Base-by-base conservation (phyloP, 23 tunicate species). In the Clavelina lepadiformis region DNA sequence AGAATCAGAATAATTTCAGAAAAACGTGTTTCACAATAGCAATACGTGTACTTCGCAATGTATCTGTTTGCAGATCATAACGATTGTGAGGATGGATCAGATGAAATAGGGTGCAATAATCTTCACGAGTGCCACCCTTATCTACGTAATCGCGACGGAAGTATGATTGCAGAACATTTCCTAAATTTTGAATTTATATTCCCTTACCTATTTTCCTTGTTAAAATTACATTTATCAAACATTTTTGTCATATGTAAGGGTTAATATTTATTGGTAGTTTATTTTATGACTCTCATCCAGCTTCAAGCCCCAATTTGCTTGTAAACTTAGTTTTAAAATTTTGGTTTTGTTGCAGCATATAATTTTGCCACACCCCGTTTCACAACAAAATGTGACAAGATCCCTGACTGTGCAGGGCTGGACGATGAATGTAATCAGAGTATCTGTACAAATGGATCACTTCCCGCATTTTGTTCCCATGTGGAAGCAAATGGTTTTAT, bases 21-120 rank as follows among this genome's bases (percentile, higher is more conserved):
- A 41, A 41, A 41, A 11, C 11, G 15, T 15, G 15, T 11, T 41
- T 11, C 49, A 41, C 49, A 11, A 41, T 41, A 11, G 49, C 49
- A 15, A 15, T 41, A 11, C 15, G 15, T 41, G 11, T 41, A 11
- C 15, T 41, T 11, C 5, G 28, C 20, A 20, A 5, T 52, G n/a
- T 6, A 5, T 28, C 30, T 58, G 30, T 36, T 72, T 57, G 26
- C 41, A 76, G 82, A 76, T 30, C 7, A 33, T 46, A 62, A 57
- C 19, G 75, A 78, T 32, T 78, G 84, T 37, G 13, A 5, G 19
- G 84, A 78, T 46, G 69, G 69, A 21, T 78, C 84, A 2, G 84
- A 78, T 49, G 84, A 78, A 49, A 46, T 5, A 27, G 49, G 59
- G 58, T 78, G 84, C 27, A 50, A 58, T 11, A 1, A 20, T 1